phyloP scores from a whole-genome alignment of 2,113 vertebrate species.

The Anguilla japonica region DNA sequence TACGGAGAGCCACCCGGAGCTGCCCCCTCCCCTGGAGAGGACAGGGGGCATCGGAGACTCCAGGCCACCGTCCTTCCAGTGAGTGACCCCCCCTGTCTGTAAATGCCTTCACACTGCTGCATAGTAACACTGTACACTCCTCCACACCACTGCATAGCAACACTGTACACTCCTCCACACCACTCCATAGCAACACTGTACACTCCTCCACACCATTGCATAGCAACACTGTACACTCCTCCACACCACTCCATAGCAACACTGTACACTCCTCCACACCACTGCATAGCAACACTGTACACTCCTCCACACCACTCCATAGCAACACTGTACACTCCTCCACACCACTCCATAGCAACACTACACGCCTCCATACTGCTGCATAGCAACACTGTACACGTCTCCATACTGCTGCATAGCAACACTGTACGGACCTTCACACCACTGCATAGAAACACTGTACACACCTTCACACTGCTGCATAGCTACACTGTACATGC shows the following conservation, averaged over 20 bases:
- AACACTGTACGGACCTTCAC: not conserved
- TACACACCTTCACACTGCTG: too few relatives aligned
- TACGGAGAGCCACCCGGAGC: slow-evolving; percentile 87
- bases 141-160: not conserved
- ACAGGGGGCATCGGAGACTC: slow-evolving; percentile 97
- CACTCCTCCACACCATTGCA: too few relatives aligned
- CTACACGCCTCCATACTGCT: too few relatives aligned
- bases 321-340: not conserved
- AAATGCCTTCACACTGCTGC: not conserved
- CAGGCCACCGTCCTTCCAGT: slow-evolving; percentile 96
- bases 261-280: not conserved
- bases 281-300: not conserved
- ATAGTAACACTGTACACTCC: not conserved
- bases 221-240: too few relatives aligned
- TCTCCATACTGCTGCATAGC: not conserved
- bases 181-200: too few relatives aligned
- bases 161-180: too few relatives aligned
- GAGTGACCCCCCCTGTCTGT: slow-evolving; percentile 56
- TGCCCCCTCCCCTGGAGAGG: slow-evolving; percentile 88
- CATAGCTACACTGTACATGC: not conserved
- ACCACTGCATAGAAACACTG: too few relatives aligned
- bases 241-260: too few relatives aligned
- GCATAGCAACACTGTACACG: too few relatives aligned
- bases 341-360: not conserved
- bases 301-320: not conserved